Percentiles rank a stretch among this genome's conserved stretches.
phyloP scores from a whole-genome alignment of 2,113 vertebrate species.

The Charina bottae region DNA sequence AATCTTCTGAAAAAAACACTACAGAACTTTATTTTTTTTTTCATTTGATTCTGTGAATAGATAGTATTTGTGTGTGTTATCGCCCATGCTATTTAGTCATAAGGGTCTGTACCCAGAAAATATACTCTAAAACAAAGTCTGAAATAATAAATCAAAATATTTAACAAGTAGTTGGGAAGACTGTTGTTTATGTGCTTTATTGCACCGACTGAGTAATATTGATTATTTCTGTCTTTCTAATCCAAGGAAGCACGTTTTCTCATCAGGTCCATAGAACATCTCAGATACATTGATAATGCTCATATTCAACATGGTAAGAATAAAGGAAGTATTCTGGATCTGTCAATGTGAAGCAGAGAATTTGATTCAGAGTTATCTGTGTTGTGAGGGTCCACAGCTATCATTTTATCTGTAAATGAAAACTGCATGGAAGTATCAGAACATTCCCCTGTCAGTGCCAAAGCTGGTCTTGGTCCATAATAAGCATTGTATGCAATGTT shows the following conservation, averaged over 20 bases:
- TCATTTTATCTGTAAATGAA: background rate
- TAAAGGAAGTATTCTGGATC: conserved; percentile 1
- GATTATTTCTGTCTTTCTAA: conserved; percentile 31
- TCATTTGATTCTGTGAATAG: background rate
- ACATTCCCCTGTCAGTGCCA: background rate
- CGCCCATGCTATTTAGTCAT: background rate
- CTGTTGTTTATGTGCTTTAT: background rate
- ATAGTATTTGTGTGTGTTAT: background rate
- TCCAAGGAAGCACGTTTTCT: conserved; percentile 86
- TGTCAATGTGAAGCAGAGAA: background rate
- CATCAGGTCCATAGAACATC: conserved; percentile 85
- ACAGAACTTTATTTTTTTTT: background rate
- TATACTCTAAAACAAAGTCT: background rate
- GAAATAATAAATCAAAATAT: background rate
- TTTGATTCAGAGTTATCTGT: background rate
- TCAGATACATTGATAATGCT: conserved; percentile 85
- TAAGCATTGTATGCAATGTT: background rate
- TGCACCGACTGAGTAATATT: conserved; percentile 38
- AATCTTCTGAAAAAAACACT: background rate
- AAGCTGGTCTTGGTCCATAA: background rate
- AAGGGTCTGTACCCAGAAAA: background rate
- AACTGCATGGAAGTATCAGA: background rate
- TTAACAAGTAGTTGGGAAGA: background rate
- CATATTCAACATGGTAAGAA: conserved; percentile 90
- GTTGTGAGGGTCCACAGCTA: background rate